phyloP scores from a whole-genome alignment of 2,888 invertebrate species.

The Caenorhabditis doughertyi region DNA sequence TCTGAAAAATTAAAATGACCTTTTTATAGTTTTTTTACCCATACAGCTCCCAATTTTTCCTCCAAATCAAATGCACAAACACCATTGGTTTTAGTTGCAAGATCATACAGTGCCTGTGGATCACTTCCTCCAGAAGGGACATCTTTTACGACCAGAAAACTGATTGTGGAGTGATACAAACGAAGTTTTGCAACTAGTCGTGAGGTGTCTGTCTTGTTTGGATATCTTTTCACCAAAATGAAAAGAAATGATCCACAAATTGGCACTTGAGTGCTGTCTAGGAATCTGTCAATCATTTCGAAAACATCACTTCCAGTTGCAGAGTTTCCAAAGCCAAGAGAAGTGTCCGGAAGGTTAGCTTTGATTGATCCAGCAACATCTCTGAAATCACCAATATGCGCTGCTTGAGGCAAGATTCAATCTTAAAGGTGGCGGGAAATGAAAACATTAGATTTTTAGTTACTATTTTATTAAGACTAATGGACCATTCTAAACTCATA shows the following conservation, averaged over 20 bases:
- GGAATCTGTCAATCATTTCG: neutral
- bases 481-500: too few relatives aligned
- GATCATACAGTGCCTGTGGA: neutral
- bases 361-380: neutral
- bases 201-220: neutral
- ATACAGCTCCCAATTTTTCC: neutral
- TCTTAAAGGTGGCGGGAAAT: too few relatives aligned
- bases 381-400: neutral
- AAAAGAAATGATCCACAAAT: neutral
- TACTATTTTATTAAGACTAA: too few relatives aligned
- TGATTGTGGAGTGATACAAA: neutral
- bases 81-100: conserved; percentile 4
- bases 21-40: neutral
- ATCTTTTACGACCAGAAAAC: neutral
- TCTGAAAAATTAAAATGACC: neutral
- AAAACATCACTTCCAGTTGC: neutral
- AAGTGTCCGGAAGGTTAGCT: neutral
- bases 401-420: neutral
- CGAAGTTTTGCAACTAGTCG: neutral
- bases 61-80: neutral
- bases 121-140: neutral
- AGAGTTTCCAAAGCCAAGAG: neutral
- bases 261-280: neutral
- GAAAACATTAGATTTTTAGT: too few relatives aligned
- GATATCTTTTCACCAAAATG: neutral